Percentiles rank a stretch among this genome's conserved stretches.
Conservation (phyloP, 2,113 vertebrate genomes). For the Oxyruncus cristatus region DNA sequence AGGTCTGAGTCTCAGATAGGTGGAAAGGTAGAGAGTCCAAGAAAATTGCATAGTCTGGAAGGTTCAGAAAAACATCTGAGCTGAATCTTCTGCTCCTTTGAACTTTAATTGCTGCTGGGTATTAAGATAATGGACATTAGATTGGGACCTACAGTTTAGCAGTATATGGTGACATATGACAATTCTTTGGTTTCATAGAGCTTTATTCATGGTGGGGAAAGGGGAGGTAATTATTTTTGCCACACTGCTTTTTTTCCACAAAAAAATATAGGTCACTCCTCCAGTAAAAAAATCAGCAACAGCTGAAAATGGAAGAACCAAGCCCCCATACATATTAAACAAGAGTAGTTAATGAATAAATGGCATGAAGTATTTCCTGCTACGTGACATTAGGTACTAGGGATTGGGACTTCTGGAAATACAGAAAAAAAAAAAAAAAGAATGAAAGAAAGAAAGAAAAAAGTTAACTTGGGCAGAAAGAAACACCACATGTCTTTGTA, state of each 20-base stretch:
- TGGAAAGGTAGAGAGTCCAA: neutral
- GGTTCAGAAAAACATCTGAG: neutral
- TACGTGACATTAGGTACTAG: conserved; percentile 1
- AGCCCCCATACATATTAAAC: neutral
- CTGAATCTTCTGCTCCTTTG: neutral
- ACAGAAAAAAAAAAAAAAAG: neutral
- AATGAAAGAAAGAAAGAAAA: no score
- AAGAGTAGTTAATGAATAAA: conserved; percentile 19
- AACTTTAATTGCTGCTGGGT: neutral
- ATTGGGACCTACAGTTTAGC: neutral
- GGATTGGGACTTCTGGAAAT: neutral
- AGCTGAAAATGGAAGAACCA: conserved; percentile 25
- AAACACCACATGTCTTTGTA: neutral
- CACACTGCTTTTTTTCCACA: neutral
- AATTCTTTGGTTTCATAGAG: neutral
- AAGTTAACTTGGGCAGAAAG: neutral
- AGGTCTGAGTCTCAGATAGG: neutral
- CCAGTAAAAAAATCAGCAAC: neutral
- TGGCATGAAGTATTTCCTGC: conserved; percentile 32
- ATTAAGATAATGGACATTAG: neutral
- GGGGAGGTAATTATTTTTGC: neutral
- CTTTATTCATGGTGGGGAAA: neutral
- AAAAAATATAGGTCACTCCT: neutral
- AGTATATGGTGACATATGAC: neutral
- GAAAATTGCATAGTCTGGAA: neutral